These are phyloP conservation scores for Eubasilissa regina DNA, from an alignment of 1,140 invertebrate genomes.

Conservation along the genomic window DNA sequence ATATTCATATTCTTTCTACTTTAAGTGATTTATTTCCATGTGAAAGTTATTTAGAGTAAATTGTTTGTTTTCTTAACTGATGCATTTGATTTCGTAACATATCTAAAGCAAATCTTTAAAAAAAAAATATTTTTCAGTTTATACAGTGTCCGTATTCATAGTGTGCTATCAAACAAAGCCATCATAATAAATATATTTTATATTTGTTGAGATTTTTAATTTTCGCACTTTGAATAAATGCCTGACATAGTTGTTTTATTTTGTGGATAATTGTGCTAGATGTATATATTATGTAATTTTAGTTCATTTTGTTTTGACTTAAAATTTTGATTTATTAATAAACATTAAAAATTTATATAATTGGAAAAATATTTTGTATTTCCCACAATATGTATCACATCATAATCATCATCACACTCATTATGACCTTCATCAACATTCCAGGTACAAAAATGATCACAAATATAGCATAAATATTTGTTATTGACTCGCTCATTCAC, in stretches of 20 bases:
- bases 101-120: conserved; percentile 15
- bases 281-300: conserved; percentile 61
- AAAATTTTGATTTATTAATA: conserved; percentile 61
- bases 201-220: conserved; percentile 57
- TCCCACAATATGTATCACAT: neutral
- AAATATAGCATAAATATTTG: too few relatives aligned
- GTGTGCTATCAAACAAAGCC: conserved; percentile 55
- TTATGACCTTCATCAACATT: too few relatives aligned
- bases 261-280: conserved; percentile 61
- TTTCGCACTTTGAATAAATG: conserved; percentile 60
- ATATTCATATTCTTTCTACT: conserved; percentile 6
- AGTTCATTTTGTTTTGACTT: conserved; percentile 61
- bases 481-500: too few relatives aligned
- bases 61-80: conserved; percentile 32
- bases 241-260: conserved; percentile 61
- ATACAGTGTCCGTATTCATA: conserved; percentile 57
- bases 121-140: conserved; percentile 50
- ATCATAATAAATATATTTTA: conserved; percentile 44
- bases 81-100: conserved; percentile 31
- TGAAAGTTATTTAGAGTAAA: conserved; percentile 1
- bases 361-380: conserved; percentile 47
- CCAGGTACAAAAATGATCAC: too few relatives aligned
- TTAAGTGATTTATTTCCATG: conserved; percentile 1
- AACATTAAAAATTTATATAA: conserved; percentile 61
- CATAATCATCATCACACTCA: too few relatives aligned